Evolutionary conservation across 2,888 invertebrate genomes (phyloP).

Genomic region (Cactoblastis cactorum): DNA sequence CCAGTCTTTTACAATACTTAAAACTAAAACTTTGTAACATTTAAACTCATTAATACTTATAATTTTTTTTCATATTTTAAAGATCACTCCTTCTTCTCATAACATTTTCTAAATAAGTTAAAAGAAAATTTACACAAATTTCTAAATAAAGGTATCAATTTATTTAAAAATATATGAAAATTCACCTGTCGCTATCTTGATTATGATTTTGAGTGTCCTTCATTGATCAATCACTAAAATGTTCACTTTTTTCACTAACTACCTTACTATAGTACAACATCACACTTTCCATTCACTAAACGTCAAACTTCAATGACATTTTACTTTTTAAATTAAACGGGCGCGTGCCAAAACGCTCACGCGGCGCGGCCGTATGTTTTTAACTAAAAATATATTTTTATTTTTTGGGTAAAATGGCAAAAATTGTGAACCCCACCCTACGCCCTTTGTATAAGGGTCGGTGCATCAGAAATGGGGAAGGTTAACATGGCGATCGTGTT

Average conservation of each 20-base stretch:
- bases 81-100: too few relatives aligned
- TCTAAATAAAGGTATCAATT: too few relatives aligned
- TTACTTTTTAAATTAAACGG: constrained; percentile 24
- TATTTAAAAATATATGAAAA: not conserved
- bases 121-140: too few relatives aligned
- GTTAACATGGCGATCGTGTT: constrained; percentile 43
- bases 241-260: not conserved
- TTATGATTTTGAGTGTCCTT: constrained; percentile 3
- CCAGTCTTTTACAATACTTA: too few relatives aligned
- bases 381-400: constrained; percentile 71
- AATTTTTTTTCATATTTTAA: too few relatives aligned
- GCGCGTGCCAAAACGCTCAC: constrained; percentile 65
- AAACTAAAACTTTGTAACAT: too few relatives aligned
- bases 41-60: too few relatives aligned
- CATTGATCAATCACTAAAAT: not conserved
- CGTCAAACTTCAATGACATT: not conserved
- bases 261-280: not conserved
- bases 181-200: constrained; percentile 1
- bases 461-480: constrained; percentile 51
- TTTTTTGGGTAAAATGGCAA: constrained; percentile 74
- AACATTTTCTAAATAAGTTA: too few relatives aligned
- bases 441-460: constrained; percentile 67
- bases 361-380: constrained; percentile 68
- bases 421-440: constrained; percentile 59
- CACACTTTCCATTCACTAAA: not conserved